These are phyloP conservation scores for Phrynocephalus guinanensis DNA, from an alignment of 2,797 vertebrate species.

Conservation along the genomic window DNA sequence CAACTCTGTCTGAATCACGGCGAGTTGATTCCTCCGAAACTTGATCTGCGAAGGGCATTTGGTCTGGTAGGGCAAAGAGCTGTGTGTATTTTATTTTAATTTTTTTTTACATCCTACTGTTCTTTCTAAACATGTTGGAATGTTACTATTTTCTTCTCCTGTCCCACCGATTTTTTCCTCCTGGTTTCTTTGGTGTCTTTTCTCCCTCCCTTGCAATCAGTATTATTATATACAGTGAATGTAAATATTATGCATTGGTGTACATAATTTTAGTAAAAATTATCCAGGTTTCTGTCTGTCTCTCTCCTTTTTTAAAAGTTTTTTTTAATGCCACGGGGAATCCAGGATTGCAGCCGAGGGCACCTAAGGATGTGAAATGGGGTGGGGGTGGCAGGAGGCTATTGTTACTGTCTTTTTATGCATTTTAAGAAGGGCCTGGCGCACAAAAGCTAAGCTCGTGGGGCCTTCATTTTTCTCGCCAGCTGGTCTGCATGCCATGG, in stretches of 20 bases:
- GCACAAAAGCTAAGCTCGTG: no score
- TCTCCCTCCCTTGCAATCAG: slow-evolving; percentile 67
- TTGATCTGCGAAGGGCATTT: neutral
- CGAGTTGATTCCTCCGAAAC: no score
- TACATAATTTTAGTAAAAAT: slow-evolving; percentile 79
- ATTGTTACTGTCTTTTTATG: no score
- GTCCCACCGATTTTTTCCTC: no score
- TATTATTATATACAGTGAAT: slow-evolving; percentile 69
- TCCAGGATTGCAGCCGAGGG: neutral
- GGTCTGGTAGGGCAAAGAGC: neutral
- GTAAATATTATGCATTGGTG: slow-evolving; percentile 76
- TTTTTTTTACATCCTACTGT: neutral
- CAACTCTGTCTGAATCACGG: no score
- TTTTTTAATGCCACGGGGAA: neutral
- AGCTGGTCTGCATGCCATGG: no score
- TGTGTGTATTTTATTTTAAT: neutral
- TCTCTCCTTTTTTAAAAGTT: slow-evolving; percentile 58
- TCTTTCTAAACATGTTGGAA: slow-evolving; percentile 12
- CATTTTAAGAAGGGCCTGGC: no score
- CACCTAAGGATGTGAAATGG: no score
- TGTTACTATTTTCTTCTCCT: no score
- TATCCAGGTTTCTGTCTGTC: slow-evolving; percentile 42
- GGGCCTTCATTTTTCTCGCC: no score
- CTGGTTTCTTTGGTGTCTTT: slow-evolving; percentile 23
- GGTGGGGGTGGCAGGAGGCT: no score